phyloP scores from a whole-genome alignment of 1,140 invertebrate species.

The Drosophila carrolli region DNA sequence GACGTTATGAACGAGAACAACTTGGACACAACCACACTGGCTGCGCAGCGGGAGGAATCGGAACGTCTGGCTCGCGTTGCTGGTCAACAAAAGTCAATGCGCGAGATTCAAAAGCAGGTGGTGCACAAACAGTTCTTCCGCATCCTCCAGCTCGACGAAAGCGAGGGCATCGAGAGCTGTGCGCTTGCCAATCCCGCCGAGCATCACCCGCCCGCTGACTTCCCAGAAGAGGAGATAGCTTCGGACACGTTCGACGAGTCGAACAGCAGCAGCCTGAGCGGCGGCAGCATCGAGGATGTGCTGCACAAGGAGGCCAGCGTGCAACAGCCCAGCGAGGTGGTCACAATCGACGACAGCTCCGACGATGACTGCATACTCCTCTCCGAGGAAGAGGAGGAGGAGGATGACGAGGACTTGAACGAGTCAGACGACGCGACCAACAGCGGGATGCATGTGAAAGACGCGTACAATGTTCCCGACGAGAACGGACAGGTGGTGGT shows the following conservation, averaged over 20 bases:
- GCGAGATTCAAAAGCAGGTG: slow-evolving; percentile 86
- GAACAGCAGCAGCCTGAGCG: slow-evolving; percentile 52
- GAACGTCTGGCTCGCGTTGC: slow-evolving; percentile 93
- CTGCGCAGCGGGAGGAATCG: slow-evolving; percentile 96
- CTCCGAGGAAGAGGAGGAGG: slow-evolving; percentile 87
- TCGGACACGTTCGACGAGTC: slow-evolving; percentile 72
- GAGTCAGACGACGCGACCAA: slow-evolving; percentile 88
- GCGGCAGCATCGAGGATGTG: slow-evolving; percentile 81
- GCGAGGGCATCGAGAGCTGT: slow-evolving; percentile 50
- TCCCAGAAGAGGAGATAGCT: slow-evolving; percentile 64
- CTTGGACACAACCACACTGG: slow-evolving; percentile 95
- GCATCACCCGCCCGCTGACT: slow-evolving; percentile 37
- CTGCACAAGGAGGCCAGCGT: slow-evolving; percentile 75
- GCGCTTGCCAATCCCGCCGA: slow-evolving; percentile 28
- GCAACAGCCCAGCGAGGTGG: slow-evolving; percentile 84
- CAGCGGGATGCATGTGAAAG: slow-evolving; percentile 93
- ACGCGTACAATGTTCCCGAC: slow-evolving; percentile 96
- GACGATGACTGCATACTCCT: slow-evolving; percentile 92
- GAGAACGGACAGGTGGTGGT: slow-evolving; percentile 96
- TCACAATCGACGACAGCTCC: slow-evolving; percentile 89
- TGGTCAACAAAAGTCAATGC: slow-evolving; percentile 92
- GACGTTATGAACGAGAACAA: slow-evolving; percentile 97
- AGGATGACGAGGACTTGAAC: slow-evolving; percentile 85
- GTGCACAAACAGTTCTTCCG: slow-evolving; percentile 85
- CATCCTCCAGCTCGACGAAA: slow-evolving; percentile 84